Percentiles rank a stretch among this genome's conserved stretches.
phyloP scores from a whole-genome alignment of 2,888 invertebrate species.

The Drosophila pseudotalamancana region DNA sequence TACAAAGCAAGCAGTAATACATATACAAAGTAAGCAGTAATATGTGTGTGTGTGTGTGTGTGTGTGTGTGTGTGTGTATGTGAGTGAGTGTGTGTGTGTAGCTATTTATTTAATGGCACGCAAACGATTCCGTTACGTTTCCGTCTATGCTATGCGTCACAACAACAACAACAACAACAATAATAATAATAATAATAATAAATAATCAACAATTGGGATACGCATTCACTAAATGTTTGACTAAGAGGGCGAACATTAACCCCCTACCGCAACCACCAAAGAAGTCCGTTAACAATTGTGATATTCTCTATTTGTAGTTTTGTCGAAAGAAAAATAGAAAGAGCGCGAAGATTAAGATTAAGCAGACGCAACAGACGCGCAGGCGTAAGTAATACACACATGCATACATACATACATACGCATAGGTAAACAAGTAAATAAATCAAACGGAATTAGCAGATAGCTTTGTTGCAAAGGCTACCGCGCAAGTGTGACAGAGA shows the following conservation, averaged over 20 bases:
- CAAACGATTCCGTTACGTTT: constrained; percentile 5
- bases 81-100: constrained; percentile 1
- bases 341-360: constrained; percentile 55
- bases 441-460: neutral
- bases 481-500: neutral
- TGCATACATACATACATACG: neutral
- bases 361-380: constrained; percentile 44
- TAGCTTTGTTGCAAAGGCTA: neutral
- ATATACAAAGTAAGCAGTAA: too few species aligned
- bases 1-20: neutral
- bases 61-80: constrained; percentile 5
- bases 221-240: constrained; percentile 42
- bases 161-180: constrained; percentile 10
- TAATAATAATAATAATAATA: too few species aligned
- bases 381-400: constrained; percentile 60
- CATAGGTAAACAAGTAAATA: too few species aligned
- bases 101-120: constrained; percentile 8
- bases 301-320: constrained; percentile 68
- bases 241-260: constrained; percentile 53
- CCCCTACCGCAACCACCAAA: neutral
- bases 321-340: constrained; percentile 74
- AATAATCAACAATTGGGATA: constrained; percentile 12
- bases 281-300: constrained; percentile 15
- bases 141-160: constrained; percentile 5
- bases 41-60: neutral